A percentile compares a stretch with the other conserved stretches of the same genome.
Conservation (phyloP, 2,888 invertebrate genomes). For the Rhagonycha lutea region DNA sequence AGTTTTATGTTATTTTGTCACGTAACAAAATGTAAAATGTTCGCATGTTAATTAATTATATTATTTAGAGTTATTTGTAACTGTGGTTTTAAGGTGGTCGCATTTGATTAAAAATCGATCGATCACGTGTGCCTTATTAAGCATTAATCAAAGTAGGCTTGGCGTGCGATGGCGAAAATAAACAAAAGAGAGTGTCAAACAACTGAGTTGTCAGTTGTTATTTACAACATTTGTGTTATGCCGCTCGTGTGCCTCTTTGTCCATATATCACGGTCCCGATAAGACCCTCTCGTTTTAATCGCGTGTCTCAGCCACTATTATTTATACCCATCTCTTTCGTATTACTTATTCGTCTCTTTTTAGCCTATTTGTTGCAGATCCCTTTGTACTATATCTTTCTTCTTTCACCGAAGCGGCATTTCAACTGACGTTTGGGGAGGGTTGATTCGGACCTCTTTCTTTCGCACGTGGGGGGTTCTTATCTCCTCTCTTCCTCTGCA, state of each 20-base stretch:
- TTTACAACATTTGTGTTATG: slow-evolving; percentile 35
- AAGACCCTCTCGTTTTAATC: slow-evolving; percentile 3
- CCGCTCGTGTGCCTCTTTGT: slow-evolving; percentile 19
- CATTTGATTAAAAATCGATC: not conserved
- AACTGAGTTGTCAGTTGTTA: slow-evolving; percentile 27
- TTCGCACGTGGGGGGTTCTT: not conserved
- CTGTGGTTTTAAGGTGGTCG: not conserved
- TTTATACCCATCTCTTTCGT: slow-evolving; percentile 27
- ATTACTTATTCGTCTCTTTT: slow-evolving; percentile 28
- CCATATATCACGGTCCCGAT: not conserved
- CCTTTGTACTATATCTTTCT: slow-evolving; percentile 15
- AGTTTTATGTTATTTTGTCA: not conserved
- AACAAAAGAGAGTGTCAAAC: slow-evolving; percentile 33
- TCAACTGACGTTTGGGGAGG: slow-evolving; percentile 20
- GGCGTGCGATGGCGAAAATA: slow-evolving; percentile 23
- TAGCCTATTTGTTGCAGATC: slow-evolving; percentile 17
- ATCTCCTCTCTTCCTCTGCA: slow-evolving; percentile 7
- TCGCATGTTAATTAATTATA: not conserved
- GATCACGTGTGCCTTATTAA: slow-evolving; percentile 16
- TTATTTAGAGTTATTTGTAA: not conserved
- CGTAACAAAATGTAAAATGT: not conserved
- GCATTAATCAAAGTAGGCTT: slow-evolving; percentile 22
- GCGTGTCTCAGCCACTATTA: slow-evolving; percentile 24
- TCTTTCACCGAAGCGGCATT: slow-evolving; percentile 3
- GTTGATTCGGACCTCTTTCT: slow-evolving; percentile 10